Percentiles rank a stretch among this genome's conserved stretches.
Conservation (phyloP, 1,140 invertebrate species). For the Planococcus citri region DNA sequence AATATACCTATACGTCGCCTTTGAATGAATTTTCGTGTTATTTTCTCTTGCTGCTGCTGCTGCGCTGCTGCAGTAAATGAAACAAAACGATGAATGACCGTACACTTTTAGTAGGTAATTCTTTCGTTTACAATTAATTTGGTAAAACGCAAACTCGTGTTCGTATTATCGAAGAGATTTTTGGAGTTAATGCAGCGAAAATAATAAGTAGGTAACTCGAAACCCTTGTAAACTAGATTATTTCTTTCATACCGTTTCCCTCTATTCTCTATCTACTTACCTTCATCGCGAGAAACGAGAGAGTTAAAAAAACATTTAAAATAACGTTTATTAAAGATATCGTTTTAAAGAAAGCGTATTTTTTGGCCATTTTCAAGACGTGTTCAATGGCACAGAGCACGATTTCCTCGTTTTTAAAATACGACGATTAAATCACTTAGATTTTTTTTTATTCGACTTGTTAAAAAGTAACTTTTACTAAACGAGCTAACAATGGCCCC, state of each 20-base stretch:
- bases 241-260: neutral
- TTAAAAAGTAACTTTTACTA: neutral
- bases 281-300: too few relatives aligned
- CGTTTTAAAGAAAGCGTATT: neutral
- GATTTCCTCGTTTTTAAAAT: neutral
- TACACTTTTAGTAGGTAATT: too few relatives aligned
- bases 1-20: too few relatives aligned
- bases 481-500: neutral
- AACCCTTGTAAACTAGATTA: neutral
- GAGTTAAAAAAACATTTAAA: neutral
- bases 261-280: too few relatives aligned
- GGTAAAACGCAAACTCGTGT: too few relatives aligned
- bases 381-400: neutral
- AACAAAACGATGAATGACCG: neutral
- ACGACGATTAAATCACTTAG: neutral
- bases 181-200: neutral
- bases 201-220: neutral
- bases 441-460: neutral
- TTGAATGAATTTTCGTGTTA: too few relatives aligned
- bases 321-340: too few relatives aligned
- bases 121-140: too few relatives aligned
- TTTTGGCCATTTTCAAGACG: neutral
- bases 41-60: neutral
- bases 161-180: too few relatives aligned
- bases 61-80: neutral